Base-by-base conservation (phyloP, 1,140 invertebrate genomes). In the Proctacanthus coquilletti region DNA sequence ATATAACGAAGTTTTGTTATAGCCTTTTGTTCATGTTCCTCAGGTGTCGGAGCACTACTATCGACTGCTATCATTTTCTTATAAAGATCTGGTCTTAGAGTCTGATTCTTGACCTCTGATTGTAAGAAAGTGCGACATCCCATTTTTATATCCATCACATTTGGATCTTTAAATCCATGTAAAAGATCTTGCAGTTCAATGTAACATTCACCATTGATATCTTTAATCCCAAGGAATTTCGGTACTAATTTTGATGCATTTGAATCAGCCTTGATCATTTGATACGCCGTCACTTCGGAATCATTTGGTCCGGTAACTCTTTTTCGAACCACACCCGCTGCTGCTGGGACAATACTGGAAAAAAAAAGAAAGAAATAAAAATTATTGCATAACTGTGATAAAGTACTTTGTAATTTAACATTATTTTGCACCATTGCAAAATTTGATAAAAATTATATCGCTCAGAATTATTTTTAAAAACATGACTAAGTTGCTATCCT, bases 41-140 rank as follows among this genome's bases (percentile, higher is more conserved):
- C 77, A 38, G 66, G 58, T 2, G 84, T 93, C 1, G 89, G 89
- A 2, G 84, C 89, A 38, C 63, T 70, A 0, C 83, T 78, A 56
- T 95, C 89, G 8, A 96, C 74, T 9, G 84, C 75, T n/a, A 94
- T 72, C 91, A 97, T 96, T 68, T 91, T 91, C 45, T 83, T 71
- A 51, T 88, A 91, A 1, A 91, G 65, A 62, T 91, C 85, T 3
- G 67, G 47, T 34, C 88, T 66, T 10, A 83, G 77, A 3, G 68
- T 71, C 6, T 70, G 74, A 50, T 94, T 94, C 47, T 77, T 76
- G 1, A 95, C 91, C 70, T 96, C 92, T 1, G 81, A 80, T 61
- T 96, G 91, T 4, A 95, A 67, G 56, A 96, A 97, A 8, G 92
- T 96, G 40, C 86, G 69, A 1, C 79, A 83, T 11, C 88, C 88